phyloP scores from a whole-genome alignment of 2,113 vertebrate genomes.

The Brachypodius melanocephalos region DNA sequence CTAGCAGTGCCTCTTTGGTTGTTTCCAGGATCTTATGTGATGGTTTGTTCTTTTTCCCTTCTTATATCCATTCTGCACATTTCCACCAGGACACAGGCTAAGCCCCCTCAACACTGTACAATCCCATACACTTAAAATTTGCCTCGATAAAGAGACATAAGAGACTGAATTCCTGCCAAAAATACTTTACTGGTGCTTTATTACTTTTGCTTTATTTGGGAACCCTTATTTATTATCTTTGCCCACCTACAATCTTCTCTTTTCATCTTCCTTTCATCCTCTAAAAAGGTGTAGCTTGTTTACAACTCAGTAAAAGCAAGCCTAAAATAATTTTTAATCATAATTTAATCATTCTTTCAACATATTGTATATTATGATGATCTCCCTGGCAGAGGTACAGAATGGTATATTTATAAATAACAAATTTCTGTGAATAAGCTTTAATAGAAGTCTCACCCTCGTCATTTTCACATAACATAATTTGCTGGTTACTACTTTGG shows the following conservation, averaged over 20 bases:
- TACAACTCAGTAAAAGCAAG: background rate
- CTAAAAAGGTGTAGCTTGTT: background rate
- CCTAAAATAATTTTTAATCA: background rate
- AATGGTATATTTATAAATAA: background rate
- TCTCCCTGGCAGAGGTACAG: background rate
- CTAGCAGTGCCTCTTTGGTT: background rate
- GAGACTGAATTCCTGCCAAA: background rate
- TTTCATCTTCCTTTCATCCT: background rate
- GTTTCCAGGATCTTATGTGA: background rate
- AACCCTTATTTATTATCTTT: background rate
- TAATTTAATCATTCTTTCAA: background rate
- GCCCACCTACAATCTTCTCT: background rate
- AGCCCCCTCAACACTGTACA: accelerated
- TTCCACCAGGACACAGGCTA: background rate
- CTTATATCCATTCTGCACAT: background rate
- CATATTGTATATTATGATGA: background rate
- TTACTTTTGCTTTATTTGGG: background rate
- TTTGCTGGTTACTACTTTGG: background rate
- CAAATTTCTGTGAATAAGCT: background rate
- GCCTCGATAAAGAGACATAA: background rate
- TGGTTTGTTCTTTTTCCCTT: background rate
- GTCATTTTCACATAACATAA: background rate
- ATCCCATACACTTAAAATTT: background rate
- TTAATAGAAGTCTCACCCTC: background rate
- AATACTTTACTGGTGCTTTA: background rate